These are phyloP conservation scores for Latrodectus geometricus DNA, from an alignment of 1,140 invertebrate species.

Conservation along the genomic window DNA sequence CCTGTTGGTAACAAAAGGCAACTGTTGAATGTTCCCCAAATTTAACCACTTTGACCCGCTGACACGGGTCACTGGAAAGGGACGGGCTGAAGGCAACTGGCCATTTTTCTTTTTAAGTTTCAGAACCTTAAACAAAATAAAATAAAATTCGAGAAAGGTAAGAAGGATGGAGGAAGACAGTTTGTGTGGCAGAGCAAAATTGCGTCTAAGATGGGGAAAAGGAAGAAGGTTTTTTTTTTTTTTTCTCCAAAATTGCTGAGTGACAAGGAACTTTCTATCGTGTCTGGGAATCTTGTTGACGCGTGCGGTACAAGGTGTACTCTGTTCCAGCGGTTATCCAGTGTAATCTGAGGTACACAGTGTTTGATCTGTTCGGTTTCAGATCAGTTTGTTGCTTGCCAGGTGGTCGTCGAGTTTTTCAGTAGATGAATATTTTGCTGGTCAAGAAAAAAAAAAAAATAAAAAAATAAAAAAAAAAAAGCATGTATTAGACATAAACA, in stretches of 20 bases:
- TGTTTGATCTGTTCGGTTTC: background rate
- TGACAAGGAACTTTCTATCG: conserved; percentile 54
- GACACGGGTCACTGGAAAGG: conserved; percentile 51
- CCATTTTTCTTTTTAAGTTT: conserved; percentile 42
- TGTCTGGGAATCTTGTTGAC: conserved; percentile 53
- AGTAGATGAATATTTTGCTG: background rate
- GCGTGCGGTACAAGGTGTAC: conserved; percentile 32
- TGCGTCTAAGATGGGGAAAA: background rate
- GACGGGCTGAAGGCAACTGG: conserved; percentile 8
- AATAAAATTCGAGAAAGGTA: background rate
- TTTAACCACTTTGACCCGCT: conserved; percentile 59
- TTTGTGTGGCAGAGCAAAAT: background rate
- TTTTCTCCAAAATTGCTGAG: conserved; percentile 46
- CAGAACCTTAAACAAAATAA: conserved; percentile 32
- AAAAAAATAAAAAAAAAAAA: too few species aligned
- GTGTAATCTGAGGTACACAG: conserved; percentile 27
- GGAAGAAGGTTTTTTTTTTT: background rate
- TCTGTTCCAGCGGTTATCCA: background rate
- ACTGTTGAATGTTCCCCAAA: conserved; percentile 12
- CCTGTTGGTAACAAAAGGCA: background rate
- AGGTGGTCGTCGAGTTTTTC: conserved; percentile 21
- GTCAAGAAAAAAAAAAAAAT: too few species aligned
- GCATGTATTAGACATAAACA: background rate
- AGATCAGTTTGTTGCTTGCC: background rate
- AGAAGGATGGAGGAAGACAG: background rate